These are phyloP conservation scores for Xenentodon cancila DNA, from an alignment of 2,797 vertebrate genomes.

Conservation along the genomic window DNA sequence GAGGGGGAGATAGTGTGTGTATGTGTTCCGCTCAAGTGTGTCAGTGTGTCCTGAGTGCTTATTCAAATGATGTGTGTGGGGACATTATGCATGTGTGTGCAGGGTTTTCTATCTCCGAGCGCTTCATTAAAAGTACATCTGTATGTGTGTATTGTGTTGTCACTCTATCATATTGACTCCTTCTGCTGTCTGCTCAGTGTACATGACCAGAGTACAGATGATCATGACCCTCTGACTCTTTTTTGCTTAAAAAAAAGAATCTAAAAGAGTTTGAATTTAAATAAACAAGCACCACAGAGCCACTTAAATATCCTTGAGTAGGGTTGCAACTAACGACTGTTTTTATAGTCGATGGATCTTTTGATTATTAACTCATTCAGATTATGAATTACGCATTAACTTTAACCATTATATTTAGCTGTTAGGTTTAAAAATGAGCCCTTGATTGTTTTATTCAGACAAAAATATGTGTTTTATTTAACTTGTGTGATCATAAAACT, in stretches of 20 bases:
- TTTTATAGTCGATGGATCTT: no score
- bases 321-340: no score
- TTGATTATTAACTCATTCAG: no score
- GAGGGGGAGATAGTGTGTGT: slow-evolving; percentile 7
- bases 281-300: neutral
- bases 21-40: slow-evolving; percentile 27
- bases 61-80: slow-evolving; percentile 26
- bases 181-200: slow-evolving; percentile 17
- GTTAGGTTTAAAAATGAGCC: no score
- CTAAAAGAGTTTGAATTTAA: neutral
- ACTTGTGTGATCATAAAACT: no score
- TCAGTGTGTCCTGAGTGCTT: slow-evolving; percentile 24
- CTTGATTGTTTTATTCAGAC: no score
- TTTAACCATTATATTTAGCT: no score
- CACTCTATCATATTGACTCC: slow-evolving; percentile 14
- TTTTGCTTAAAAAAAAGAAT: neutral
- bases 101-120: slow-evolving; percentile 7
- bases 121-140: slow-evolving; percentile 9
- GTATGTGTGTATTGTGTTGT: slow-evolving; percentile 10
- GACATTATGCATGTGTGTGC: slow-evolving; percentile 10
- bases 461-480: no score
- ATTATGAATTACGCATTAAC: no score
- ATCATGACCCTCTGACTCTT: slow-evolving; percentile 42
- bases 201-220: slow-evolving; percentile 21
- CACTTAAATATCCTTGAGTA: neutral